Evolutionary conservation across 2,797 vertebrate genomes (phyloP), one percentile per base, ranked within the genome.

Genomic region (Bovichtus diacanthus): DNA sequence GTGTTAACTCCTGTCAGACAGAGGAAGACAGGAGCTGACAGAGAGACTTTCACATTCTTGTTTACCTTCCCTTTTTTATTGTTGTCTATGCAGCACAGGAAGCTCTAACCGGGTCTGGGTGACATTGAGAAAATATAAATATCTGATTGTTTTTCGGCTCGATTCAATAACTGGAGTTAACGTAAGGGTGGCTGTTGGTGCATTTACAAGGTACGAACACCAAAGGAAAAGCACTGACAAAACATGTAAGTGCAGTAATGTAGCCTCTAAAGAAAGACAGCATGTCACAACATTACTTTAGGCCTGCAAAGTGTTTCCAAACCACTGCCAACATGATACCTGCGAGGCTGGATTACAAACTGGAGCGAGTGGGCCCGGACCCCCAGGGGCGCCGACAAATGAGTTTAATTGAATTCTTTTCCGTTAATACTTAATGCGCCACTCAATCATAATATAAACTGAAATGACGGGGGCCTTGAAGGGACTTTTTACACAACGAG

Each of bases 1-100:
- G 36, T 43, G 69, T 73, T 44, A 31, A 44, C 21, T 75, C 58
- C 66, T 68, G 73, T 83, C 78, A 80, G n/a, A 60, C 27, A 68
- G 67, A 85, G 34, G 56, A 44, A 59, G 58, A 81, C 61, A 31
- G 36, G 61, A 74, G 19, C 8, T 60, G 68, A 73, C 69, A 63
- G 73, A 58, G 23, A 61, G 43, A 31, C n/a, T 38, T 59, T 72
- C 18, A 41, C 38, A 36, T 44, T 44, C 16, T 61, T 55, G 41
- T 56, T 56, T 38, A 29, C 25, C 19, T 56, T 12, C 11, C 31
- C 34, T 31, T 31, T 34, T 34, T 31, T 31, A 34, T 34, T 34
- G 56, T 10, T 41, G 7, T 65, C 54, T 7, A 9, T 47, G 18
- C 4, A 21, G 13, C 60, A 16, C 50, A 49, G 31, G 7, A 66